A percentile compares a stretch with the other conserved stretches of the same genome.
phyloP scores from a whole-genome alignment of 2,797 vertebrate genomes.

The Heterohyrax brucei region DNA sequence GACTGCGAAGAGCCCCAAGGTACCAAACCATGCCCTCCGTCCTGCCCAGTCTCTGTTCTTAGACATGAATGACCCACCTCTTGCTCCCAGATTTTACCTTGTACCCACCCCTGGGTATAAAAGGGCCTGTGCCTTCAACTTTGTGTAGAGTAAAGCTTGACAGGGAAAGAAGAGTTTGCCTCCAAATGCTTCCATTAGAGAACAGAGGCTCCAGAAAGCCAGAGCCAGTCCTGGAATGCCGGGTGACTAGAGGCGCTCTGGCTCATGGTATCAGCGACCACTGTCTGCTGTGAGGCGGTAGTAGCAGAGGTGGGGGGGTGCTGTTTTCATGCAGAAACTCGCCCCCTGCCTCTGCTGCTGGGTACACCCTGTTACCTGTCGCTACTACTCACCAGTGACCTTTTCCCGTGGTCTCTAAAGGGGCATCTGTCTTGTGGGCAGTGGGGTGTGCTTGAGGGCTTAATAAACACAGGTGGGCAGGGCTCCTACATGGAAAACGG shows the following conservation, averaged over 20 bases:
- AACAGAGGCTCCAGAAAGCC: background rate
- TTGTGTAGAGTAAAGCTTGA: rapidly evolving
- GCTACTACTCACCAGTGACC: background rate
- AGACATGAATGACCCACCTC: too few relatives aligned
- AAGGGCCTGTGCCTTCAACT: background rate
- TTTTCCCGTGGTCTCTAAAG: background rate
- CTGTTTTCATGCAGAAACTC: rapidly evolving
- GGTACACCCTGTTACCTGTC: too few relatives aligned
- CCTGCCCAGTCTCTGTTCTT: rapidly evolving
- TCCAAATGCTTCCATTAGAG: background rate
- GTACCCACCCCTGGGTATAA: too few relatives aligned
- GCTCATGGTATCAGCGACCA: background rate
- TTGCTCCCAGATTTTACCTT: background rate
- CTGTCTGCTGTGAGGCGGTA: background rate
- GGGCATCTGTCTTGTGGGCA: background rate
- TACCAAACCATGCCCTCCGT: background rate
- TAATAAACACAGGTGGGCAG: background rate
- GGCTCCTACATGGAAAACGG: background rate
- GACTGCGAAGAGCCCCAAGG: constrained; percentile 84
- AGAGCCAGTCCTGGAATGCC: background rate
- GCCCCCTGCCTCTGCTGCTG: background rate
- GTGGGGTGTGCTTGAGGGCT: background rate
- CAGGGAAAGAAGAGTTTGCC: too few relatives aligned
- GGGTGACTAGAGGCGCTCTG: background rate
- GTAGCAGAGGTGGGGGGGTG: background rate